phyloP scores from a whole-genome alignment of 2,888 invertebrate genomes.

The Brachyptera risi region DNA sequence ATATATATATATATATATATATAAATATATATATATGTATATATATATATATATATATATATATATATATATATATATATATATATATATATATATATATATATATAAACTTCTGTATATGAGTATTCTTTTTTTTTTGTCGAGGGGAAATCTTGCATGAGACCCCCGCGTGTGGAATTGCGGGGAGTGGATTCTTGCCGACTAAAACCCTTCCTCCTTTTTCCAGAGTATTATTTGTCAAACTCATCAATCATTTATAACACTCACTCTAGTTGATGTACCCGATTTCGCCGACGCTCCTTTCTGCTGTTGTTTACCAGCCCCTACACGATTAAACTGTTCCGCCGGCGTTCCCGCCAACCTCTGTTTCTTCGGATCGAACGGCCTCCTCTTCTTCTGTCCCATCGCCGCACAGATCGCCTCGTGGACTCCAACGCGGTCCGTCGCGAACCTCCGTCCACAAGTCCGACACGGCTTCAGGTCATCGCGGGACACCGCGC shows the following conservation, averaged over 20 bases:
- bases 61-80: too few relatives aligned
- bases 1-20: too few relatives aligned
- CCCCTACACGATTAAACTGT: background rate
- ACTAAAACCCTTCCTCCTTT: too few relatives aligned
- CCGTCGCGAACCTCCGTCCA: background rate
- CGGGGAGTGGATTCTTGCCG: too few relatives aligned
- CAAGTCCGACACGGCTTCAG: constrained; percentile 4
- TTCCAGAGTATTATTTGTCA: too few relatives aligned
- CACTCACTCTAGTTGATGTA: background rate
- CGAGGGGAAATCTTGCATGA: too few relatives aligned
- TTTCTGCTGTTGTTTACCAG: background rate
- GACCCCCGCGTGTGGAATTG: too few relatives aligned
- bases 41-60: too few relatives aligned
- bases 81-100: too few relatives aligned
- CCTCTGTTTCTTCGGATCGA: constrained; percentile 8
- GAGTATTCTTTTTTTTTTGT: too few relatives aligned
- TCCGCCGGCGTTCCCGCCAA: constrained; percentile 3
- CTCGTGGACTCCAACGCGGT: constrained; percentile 11
- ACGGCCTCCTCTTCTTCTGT: constrained; percentile 8
- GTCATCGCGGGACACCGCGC: constrained; percentile 7
- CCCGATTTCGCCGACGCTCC: background rate
- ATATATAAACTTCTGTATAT: too few relatives aligned
- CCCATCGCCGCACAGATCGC: background rate
- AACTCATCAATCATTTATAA: background rate
- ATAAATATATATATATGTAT: too few relatives aligned